Conservation (phyloP, 2,113 vertebrate species). For the Caretta caretta region DNA sequence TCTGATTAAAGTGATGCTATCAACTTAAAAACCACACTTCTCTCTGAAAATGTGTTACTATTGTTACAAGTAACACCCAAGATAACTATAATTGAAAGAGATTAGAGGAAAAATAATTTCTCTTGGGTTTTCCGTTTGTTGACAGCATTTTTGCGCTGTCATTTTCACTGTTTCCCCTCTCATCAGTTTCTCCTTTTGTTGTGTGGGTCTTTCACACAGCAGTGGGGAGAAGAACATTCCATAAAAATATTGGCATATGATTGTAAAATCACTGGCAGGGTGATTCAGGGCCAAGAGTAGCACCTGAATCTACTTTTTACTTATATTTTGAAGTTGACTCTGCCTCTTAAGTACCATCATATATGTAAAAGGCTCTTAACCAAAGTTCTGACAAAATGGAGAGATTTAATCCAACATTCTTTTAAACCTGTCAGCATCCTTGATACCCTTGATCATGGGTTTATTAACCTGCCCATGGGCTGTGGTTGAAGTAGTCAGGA, state of each 20-base stretch:
- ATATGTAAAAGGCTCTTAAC: fast-evolving
- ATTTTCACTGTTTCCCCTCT: neutral
- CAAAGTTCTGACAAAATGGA: neutral
- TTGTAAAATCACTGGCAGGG: neutral
- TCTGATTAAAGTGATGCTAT: neutral
- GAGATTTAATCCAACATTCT: neutral
- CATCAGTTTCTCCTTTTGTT: neutral
- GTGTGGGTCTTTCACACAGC: neutral
- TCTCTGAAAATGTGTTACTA: slow-evolving; percentile 12
- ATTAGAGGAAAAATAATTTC: neutral
- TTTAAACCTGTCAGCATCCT: neutral
- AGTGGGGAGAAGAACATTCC: neutral
- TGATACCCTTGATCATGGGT: neutral
- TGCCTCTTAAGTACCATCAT: neutral
- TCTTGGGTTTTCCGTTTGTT: neutral
- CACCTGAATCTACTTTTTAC: neutral
- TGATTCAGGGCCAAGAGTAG: neutral
- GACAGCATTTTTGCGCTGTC: fast-evolving
- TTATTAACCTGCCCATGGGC: neutral
- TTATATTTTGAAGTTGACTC: neutral
- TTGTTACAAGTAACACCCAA: slow-evolving; percentile 11
- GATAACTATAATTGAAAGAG: slow-evolving; percentile 25
- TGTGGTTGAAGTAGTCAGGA: neutral
- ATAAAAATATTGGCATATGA: neutral
- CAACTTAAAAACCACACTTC: neutral